A percentile compares a stretch with the other conserved stretches of the same genome.
phyloP scores from a whole-genome alignment of 2,113 vertebrate species.

The Phalacrocorax carbo region DNA sequence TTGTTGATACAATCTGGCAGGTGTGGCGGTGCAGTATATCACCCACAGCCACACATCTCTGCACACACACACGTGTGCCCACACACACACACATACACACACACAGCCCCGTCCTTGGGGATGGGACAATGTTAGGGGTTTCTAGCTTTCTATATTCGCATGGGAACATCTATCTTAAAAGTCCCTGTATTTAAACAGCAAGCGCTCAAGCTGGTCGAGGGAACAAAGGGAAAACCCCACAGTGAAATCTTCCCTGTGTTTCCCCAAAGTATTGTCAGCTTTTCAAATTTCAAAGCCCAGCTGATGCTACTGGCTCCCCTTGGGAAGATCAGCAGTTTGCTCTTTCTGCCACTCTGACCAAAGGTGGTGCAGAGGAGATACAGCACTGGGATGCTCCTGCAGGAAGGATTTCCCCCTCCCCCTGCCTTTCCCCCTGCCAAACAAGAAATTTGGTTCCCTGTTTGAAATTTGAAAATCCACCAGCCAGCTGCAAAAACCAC shows the following conservation, averaged over 20 bases:
- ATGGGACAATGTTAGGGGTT: neutral
- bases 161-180: constrained; percentile 62
- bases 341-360: fast-evolving
- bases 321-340: neutral
- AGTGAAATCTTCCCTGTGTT: fast-evolving
- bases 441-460: fast-evolving
- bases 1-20: constrained; percentile 63
- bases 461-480: constrained; percentile 46
- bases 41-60: neutral
- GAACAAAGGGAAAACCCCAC: neutral
- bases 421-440: neutral
- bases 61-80: neutral
- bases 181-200: constrained; percentile 61
- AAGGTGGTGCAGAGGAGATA: neutral
- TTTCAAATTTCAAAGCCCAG: neutral
- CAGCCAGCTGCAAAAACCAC: constrained; percentile 43
- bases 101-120: neutral
- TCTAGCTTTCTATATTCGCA: constrained; percentile 54
- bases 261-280: neutral
- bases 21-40: neutral
- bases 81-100: neutral
- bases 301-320: neutral
- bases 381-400: neutral
- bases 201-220: neutral
- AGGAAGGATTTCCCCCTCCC: neutral